Conservation (phyloP, 2,888 invertebrate species). For the Acleris sparsana region DNA sequence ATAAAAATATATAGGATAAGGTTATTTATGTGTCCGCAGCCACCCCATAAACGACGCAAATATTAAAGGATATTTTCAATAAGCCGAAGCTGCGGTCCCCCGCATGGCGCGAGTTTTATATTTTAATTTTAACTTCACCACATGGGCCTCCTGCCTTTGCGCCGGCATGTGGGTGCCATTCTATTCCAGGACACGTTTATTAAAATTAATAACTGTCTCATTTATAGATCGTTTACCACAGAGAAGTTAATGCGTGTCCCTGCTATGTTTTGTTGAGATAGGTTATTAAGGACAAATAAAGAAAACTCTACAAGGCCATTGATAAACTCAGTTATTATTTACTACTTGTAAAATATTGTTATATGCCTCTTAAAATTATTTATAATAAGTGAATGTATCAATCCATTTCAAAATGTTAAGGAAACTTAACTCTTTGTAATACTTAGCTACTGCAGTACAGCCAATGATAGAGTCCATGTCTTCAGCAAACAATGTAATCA, state of each 20-base stretch:
- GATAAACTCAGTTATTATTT: neutral
- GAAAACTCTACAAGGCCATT: neutral
- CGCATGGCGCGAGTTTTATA: conserved; percentile 34
- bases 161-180: conserved; percentile 36
- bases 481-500: too few relatives aligned
- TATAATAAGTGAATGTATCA: too few relatives aligned
- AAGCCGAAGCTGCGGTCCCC: conserved; percentile 37
- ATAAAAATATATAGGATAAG: conserved; percentile 1
- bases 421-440: too few relatives aligned
- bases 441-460: too few relatives aligned
- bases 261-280: conserved; percentile 30
- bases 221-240: conserved; percentile 29
- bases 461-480: too few relatives aligned
- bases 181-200: conserved; percentile 33
- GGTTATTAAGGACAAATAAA: conserved; percentile 15
- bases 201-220: conserved; percentile 35
- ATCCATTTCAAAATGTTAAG: too few relatives aligned
- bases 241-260: conserved; percentile 10
- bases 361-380: too few relatives aligned
- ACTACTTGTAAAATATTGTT: too few relatives aligned
- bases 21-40: conserved; percentile 7
- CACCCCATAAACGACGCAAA: conserved; percentile 32
- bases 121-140: conserved; percentile 23
- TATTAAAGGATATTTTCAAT: conserved; percentile 33
- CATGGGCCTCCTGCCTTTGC: conserved; percentile 10